Conservation (phyloP, 2,888 invertebrate species). For the Erebia ligea region DNA sequence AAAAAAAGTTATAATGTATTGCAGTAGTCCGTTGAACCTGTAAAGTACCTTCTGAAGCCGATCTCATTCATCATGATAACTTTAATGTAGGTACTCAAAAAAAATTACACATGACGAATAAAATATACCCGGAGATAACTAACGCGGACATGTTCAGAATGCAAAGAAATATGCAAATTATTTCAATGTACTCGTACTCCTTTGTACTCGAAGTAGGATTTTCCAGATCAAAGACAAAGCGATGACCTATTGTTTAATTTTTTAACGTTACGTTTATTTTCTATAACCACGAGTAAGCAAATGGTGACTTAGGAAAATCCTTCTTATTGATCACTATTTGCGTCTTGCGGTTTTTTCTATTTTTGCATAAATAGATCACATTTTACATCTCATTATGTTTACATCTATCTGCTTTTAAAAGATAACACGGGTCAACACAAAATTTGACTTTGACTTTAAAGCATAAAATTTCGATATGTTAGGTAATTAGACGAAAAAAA, state of each 20-base stretch:
- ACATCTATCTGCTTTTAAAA: no score
- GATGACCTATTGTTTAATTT: conserved; percentile 29
- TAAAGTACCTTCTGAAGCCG: not conserved
- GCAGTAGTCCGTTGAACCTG: not conserved
- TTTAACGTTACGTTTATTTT: conserved; percentile 31
- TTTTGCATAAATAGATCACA: not conserved
- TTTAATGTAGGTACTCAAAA: conserved; percentile 18
- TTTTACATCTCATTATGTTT: no score
- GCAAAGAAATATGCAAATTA: conserved; percentile 12
- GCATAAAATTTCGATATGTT: no score
- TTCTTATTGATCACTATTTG: not conserved
- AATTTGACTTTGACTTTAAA: no score
- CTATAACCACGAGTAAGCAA: conserved; percentile 37
- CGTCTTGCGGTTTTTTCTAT: not conserved
- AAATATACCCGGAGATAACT: conserved; percentile 28
- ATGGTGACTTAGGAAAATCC: conserved; percentile 36
- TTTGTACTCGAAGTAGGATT: conserved; percentile 22
- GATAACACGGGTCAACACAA: no score
- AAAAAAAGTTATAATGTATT: not conserved
- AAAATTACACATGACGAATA: conserved; percentile 22
- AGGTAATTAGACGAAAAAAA: no score
- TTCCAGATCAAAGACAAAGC: conserved; percentile 32
- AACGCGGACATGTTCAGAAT: conserved; percentile 5
- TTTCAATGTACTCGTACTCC: not conserved
- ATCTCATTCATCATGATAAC: conserved; percentile 14